Conservation (phyloP, 2,797 vertebrate genomes). For the Enteromius thamalakanensis region DNA sequence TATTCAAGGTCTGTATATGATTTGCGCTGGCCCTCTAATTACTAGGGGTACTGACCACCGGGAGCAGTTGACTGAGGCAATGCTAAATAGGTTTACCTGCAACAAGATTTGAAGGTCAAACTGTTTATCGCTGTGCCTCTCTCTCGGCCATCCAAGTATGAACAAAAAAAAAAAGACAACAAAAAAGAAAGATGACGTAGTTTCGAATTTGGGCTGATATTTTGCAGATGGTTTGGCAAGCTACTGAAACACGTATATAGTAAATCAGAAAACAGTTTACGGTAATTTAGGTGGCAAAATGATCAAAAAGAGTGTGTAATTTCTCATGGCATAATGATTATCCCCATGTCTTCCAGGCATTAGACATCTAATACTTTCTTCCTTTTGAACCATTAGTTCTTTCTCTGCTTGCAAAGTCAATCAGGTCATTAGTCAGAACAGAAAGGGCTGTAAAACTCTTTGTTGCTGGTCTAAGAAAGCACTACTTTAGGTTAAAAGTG, state of each 20-base stretch:
- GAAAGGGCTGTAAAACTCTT: slow-evolving; percentile 27
- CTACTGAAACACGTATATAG: not conserved
- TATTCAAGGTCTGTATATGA: slow-evolving; percentile 57
- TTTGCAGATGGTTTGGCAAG: not conserved
- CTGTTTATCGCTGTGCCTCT: slow-evolving; percentile 35
- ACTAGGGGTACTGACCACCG: slow-evolving; percentile 56
- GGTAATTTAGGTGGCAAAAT: not conserved
- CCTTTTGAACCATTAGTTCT: slow-evolving; percentile 13
- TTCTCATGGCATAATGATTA: slow-evolving; percentile 16
- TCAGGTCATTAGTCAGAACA: slow-evolving; percentile 34
- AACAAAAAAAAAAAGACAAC: not conserved
- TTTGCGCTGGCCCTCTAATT: slow-evolving; percentile 56
- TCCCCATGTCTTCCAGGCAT: slow-evolving; percentile 10
- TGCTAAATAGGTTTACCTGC: slow-evolving; percentile 59
- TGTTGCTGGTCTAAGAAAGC: not conserved
- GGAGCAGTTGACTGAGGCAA: slow-evolving; percentile 57
- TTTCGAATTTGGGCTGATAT: not conserved
- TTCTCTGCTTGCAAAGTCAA: slow-evolving; percentile 20
- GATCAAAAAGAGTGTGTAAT: not conserved
- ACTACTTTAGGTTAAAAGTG: slow-evolving; percentile 22
- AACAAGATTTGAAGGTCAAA: slow-evolving; percentile 57
- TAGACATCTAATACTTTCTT: not conserved
- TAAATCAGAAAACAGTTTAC: not conserved
- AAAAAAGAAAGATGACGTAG: not conserved
- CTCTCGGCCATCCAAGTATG: not conserved